Evolutionary conservation across 2,113 vertebrate genomes (phyloP).

Genomic region (Macrotus californicus): DNA sequence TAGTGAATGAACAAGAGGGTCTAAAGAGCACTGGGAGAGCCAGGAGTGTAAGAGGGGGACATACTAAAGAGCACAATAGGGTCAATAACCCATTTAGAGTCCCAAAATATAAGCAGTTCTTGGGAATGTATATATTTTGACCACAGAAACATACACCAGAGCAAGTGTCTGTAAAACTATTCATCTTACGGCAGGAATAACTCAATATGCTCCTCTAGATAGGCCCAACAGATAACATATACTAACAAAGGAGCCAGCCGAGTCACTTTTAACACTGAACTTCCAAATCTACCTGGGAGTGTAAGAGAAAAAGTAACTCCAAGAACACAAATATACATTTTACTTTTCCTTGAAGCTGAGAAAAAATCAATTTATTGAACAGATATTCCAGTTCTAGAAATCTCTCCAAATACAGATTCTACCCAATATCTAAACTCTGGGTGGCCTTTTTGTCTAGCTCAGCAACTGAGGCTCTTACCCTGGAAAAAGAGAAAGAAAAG

Average conservation of each 20-base stretch:
- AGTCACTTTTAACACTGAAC: neutral
- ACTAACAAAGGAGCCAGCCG: neutral
- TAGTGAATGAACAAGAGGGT: neutral
- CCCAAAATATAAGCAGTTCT: neutral
- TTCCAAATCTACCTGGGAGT: neutral
- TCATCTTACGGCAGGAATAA: neutral
- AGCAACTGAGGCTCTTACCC: neutral
- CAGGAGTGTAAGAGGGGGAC: neutral
- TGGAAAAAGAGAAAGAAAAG: neutral
- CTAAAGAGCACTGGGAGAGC: neutral
- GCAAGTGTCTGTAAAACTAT: neutral
- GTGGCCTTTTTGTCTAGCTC: neutral
- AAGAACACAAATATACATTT: neutral
- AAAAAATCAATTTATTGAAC: neutral
- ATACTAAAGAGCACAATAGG: neutral
- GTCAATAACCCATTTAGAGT: neutral
- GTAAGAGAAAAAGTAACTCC: neutral
- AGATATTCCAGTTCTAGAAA: slow-evolving; percentile 23
- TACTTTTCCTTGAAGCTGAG: neutral
- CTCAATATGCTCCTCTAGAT: neutral
- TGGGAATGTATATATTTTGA: neutral
- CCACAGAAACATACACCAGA: neutral
- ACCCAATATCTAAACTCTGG: neutral
- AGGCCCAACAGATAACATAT: neutral
- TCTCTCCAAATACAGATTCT: neutral